Conservation (phyloP, 1,140 invertebrate genomes). For the Kradibia gibbosae region DNA sequence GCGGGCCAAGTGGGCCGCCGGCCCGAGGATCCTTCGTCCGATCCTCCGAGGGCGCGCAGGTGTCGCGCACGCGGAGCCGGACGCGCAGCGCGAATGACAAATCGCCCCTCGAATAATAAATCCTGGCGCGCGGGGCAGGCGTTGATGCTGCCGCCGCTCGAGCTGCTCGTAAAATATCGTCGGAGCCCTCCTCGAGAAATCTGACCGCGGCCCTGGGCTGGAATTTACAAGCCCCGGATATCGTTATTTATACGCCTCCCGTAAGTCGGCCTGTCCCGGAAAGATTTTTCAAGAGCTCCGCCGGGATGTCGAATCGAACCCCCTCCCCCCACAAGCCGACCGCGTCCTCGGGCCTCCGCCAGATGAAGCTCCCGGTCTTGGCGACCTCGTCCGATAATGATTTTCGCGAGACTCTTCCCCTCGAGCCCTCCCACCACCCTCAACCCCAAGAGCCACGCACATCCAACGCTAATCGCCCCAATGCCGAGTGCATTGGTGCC, state of each 20-base stretch:
- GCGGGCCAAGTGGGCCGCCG: not conserved
- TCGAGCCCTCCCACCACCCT: too few relatives aligned
- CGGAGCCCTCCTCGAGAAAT: slow-evolving; percentile 9
- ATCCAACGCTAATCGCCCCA: too few relatives aligned
- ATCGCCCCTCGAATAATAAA: slow-evolving; percentile 53
- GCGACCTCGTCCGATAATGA: too few relatives aligned
- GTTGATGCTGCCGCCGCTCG: not conserved
- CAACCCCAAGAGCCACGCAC: too few relatives aligned
- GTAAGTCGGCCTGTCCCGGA: not conserved
- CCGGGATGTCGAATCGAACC: not conserved
- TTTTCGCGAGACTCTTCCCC: too few relatives aligned
- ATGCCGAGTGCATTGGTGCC: too few relatives aligned
- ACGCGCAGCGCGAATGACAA: slow-evolving; percentile 50
- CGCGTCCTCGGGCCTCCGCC: too few relatives aligned
- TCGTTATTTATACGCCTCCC: slow-evolving; percentile 28
- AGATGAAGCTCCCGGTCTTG: too few relatives aligned
- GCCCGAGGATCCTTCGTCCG: too few relatives aligned
- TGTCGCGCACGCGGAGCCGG: not conserved
- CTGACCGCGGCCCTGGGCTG: not conserved
- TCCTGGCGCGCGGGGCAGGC: slow-evolving; percentile 8
- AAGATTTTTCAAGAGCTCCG: not conserved
- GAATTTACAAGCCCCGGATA: not conserved
- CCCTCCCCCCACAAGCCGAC: too few relatives aligned
- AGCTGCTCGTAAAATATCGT: slow-evolving; percentile 32
- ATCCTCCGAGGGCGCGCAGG: slow-evolving; percentile 1